phyloP scores from a whole-genome alignment of 2,113 vertebrate genomes.

The Vicugna pacos region DNA sequence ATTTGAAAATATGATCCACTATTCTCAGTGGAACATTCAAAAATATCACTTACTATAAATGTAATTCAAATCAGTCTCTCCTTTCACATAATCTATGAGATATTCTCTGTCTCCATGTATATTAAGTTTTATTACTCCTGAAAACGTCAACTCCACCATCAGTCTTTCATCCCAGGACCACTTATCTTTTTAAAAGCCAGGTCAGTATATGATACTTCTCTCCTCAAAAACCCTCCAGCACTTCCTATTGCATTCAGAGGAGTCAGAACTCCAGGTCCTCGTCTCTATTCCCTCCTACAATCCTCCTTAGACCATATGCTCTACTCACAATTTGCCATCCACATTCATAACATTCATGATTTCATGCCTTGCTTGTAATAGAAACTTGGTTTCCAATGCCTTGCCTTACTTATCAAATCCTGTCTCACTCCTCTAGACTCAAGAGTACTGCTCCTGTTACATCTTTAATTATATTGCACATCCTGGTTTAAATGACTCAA shows the following conservation, averaged over 20 bases:
- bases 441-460: not conserved
- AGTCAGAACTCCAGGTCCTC: not conserved
- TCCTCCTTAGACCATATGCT: not conserved
- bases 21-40: constrained; percentile 36
- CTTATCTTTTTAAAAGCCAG: constrained; percentile 36
- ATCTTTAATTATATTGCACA: not conserved
- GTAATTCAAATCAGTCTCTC: constrained; percentile 52
- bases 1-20: constrained; percentile 22
- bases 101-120: not conserved
- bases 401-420: not conserved
- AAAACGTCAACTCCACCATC: not conserved
- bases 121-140: not conserved
- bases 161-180: not conserved
- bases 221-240: not conserved
- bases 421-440: not conserved
- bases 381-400: not conserved
- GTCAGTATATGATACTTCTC: not conserved
- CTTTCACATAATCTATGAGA: constrained; percentile 1
- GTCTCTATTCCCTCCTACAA: not conserved
- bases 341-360: not conserved
- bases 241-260: not conserved
- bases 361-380: not conserved
- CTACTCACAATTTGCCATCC: not conserved
- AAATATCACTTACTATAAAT: constrained; percentile 57
- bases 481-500: not conserved